Evolutionary conservation across 2,113 vertebrate species (phyloP).

Genomic region (Ammospiza caudacuta): DNA sequence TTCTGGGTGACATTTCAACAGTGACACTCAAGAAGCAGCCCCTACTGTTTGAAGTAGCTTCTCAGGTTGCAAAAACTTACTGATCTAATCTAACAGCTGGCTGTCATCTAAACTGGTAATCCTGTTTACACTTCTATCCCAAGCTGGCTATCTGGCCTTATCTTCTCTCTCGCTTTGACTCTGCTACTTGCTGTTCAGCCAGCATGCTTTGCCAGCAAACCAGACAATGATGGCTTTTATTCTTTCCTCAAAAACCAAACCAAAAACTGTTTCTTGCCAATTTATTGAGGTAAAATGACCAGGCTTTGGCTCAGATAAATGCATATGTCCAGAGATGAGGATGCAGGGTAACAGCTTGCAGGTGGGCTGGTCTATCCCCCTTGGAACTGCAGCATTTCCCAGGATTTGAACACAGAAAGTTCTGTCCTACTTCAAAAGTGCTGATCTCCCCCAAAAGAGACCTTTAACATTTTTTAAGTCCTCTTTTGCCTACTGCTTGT

Average conservation of each 20-base stretch:
- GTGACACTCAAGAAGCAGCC: not conserved
- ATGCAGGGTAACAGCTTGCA: not conserved
- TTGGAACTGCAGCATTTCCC: not conserved
- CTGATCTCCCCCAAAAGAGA: not conserved
- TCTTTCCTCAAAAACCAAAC: not conserved
- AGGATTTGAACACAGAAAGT: not conserved
- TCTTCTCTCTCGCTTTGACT: not conserved
- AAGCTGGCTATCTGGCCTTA: not conserved
- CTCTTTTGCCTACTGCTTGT: not conserved
- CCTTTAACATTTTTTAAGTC: not conserved
- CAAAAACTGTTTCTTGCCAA: not conserved
- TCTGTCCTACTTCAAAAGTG: not conserved
- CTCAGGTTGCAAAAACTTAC: not conserved
- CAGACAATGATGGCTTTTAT: not conserved
- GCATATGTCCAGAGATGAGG: not conserved
- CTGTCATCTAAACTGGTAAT: not conserved
- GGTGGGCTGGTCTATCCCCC: fast-evolving
- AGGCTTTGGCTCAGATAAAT: not conserved
- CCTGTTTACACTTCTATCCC: not conserved
- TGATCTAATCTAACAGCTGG: not conserved
- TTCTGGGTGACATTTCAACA: not conserved
- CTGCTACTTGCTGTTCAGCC: not conserved
- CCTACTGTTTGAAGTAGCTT: not conserved
- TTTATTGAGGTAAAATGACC: not conserved
- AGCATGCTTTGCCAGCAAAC: not conserved